Conservation (phyloP, 2,113 vertebrate genomes). For the Macquaria australasica region DNA sequence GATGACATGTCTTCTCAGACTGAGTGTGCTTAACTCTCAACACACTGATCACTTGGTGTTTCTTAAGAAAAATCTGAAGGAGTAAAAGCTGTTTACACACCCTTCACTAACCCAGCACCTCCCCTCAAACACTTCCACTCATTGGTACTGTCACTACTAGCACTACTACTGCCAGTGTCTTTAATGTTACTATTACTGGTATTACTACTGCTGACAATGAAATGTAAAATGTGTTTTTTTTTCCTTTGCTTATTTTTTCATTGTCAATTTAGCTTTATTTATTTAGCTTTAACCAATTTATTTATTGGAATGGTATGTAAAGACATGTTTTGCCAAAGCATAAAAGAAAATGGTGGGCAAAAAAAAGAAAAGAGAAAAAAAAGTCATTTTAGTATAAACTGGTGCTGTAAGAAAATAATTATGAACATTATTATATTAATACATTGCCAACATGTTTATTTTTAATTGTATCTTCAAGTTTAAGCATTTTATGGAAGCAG, state of each 20-base stretch:
- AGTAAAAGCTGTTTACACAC: constrained; percentile 28
- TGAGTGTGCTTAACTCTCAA: constrained; percentile 12
- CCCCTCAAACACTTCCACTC: background rate
- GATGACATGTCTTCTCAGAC: constrained; percentile 17
- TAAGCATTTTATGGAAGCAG: background rate
- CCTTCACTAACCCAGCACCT: constrained; percentile 18
- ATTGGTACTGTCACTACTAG: background rate
- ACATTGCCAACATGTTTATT: background rate
- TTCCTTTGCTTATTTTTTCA: no score
- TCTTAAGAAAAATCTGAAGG: background rate
- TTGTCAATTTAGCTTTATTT: background rate
- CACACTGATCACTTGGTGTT: constrained; percentile 2
- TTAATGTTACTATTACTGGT: background rate
- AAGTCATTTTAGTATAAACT: background rate
- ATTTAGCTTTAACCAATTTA: background rate
- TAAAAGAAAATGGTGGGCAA: background rate
- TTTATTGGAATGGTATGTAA: background rate
- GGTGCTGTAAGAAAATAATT: background rate
- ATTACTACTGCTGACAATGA: background rate
- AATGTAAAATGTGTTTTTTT: background rate
- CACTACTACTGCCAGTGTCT: background rate
- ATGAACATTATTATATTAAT: background rate
- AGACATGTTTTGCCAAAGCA: background rate
- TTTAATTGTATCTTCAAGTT: background rate
- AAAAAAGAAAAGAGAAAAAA: background rate